Evolutionary conservation across 1,140 invertebrate species (phyloP).

Genomic region (Zaprionus taronus): DNA sequence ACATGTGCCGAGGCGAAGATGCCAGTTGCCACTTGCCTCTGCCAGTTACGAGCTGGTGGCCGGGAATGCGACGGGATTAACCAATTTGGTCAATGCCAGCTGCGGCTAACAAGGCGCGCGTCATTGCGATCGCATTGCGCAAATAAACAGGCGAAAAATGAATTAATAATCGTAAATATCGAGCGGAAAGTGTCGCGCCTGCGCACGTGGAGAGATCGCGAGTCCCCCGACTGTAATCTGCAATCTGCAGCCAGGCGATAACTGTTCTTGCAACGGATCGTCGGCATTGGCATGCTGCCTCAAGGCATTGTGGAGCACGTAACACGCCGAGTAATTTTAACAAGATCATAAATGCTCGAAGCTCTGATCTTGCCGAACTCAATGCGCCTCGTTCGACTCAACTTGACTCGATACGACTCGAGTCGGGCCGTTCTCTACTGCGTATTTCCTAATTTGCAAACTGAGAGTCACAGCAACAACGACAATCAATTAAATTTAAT

Average conservation of each 20-base stretch:
- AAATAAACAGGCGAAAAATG: constrained; percentile 76
- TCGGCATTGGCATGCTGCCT: constrained; percentile 34
- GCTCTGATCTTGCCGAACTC: constrained; percentile 67
- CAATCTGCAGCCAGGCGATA: constrained; percentile 30
- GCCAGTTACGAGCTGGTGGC: constrained; percentile 5
- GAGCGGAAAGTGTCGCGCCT: constrained; percentile 67
- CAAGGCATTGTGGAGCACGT: constrained; percentile 53
- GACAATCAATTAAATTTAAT: constrained; percentile 82
- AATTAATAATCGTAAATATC: constrained; percentile 83
- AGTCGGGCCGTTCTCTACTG: constrained; percentile 2
- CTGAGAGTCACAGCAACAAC: constrained; percentile 30
- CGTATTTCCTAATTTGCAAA: constrained; percentile 75
- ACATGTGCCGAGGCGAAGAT: constrained; percentile 51
- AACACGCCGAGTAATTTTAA: constrained; percentile 71
- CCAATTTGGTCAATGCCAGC: constrained; percentile 46
- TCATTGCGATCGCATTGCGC: constrained; percentile 55
- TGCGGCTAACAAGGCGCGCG: constrained; percentile 37
- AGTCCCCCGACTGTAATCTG: background rate
- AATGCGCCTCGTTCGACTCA: background rate
- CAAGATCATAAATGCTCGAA: constrained; percentile 74
- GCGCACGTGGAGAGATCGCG: constrained; percentile 60
- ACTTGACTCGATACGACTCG: background rate
- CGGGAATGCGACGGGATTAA: constrained; percentile 62
- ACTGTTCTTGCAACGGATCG: constrained; percentile 69
- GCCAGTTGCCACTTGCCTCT: constrained; percentile 8